phyloP scores from a whole-genome alignment of 2,113 vertebrate genomes.

The Seriola quinqueradiata region DNA sequence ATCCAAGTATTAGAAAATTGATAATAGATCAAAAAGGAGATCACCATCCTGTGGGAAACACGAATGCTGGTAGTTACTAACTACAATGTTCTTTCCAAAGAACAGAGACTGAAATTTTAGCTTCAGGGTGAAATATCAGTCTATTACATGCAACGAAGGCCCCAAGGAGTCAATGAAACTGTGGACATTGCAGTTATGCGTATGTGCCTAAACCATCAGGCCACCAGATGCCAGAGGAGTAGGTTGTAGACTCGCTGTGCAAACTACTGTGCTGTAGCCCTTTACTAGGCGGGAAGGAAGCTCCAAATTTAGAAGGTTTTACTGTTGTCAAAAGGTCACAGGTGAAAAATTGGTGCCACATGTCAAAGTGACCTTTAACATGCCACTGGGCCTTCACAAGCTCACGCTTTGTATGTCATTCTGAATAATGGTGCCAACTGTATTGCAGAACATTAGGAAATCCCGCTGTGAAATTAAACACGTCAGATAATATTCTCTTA shows the following conservation, averaged over 20 bases:
- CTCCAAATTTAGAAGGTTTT: not conserved
- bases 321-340: constrained; percentile 43
- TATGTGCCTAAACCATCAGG: not conserved
- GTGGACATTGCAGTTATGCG: not conserved
- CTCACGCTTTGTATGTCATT: constrained; percentile 14
- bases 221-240: not conserved
- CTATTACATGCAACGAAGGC: not conserved
- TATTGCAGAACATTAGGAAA: constrained; percentile 7
- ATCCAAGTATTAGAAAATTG: not conserved
- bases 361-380: constrained; percentile 41
- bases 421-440: constrained; percentile 8
- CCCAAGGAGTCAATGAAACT: not conserved
- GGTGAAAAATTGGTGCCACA: constrained; percentile 27
- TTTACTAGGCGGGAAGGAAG: not conserved
- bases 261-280: not conserved
- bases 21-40: not conserved
- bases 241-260: not conserved
- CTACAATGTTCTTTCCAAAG: too few species aligned
- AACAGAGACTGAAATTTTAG: too few species aligned
- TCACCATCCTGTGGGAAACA: not conserved
- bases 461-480: constrained; percentile 14
- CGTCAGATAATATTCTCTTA: constrained; percentile 7
- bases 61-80: not conserved
- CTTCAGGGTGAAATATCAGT: too few species aligned
- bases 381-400: constrained; percentile 13